Conservation (phyloP, 2,113 vertebrate species). For the Potamarius usumacintae region DNA sequence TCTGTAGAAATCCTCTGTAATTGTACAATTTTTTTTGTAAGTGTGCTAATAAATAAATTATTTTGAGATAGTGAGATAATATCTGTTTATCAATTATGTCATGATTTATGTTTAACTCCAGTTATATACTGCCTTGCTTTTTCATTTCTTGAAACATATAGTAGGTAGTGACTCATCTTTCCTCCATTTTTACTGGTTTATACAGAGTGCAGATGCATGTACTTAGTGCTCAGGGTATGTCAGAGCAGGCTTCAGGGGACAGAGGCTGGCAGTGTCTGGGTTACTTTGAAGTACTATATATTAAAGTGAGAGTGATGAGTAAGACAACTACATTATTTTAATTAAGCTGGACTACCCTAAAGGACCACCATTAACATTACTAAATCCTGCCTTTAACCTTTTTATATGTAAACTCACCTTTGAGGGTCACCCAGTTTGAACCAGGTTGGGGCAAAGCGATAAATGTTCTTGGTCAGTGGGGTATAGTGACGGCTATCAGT, state of each 20-base stretch:
- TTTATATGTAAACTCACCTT: conserved; percentile 71
- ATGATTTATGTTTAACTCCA: not conserved
- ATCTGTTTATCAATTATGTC: not conserved
- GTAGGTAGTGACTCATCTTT: not conserved
- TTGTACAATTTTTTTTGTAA: too few relatives aligned
- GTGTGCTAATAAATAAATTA: too few relatives aligned
- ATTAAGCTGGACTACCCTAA: not conserved
- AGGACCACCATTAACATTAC: not conserved
- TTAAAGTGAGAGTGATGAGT: not conserved
- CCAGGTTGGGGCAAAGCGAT: conserved; percentile 80
- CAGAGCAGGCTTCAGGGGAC: not conserved
- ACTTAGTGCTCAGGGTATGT: not conserved
- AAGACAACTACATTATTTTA: not conserved
- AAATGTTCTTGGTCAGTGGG: conserved; percentile 79
- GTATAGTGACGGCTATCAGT: conserved; percentile 90
- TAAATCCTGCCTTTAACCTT: not conserved
- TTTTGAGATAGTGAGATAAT: too few relatives aligned
- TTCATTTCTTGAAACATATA: not conserved
- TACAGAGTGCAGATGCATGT: not conserved
- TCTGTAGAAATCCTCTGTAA: too few relatives aligned
- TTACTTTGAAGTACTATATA: not conserved
- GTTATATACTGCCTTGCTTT: not conserved
- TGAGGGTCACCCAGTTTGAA: conserved; percentile 70
- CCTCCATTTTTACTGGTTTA: not conserved
- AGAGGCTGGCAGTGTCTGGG: not conserved